Percentiles rank a stretch among this genome's conserved stretches.
Evolutionary conservation across 2,888 invertebrate genomes (phyloP).

Genomic region (Pseudanteris insignis): DNA sequence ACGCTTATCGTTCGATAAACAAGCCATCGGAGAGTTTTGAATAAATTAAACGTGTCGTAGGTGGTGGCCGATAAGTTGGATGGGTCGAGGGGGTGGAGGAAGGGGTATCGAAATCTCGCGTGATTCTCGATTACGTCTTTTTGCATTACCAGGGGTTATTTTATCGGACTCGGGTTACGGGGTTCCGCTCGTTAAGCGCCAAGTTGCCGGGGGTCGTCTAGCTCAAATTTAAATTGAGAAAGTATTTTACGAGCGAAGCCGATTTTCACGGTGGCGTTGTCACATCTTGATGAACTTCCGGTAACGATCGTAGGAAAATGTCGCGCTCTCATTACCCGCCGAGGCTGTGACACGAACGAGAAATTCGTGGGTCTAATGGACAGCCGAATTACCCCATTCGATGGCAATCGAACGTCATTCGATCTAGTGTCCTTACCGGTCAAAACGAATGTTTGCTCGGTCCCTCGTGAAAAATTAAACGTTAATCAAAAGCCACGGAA

Average conservation of each 20-base stretch:
- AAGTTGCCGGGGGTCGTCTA: slow-evolving; percentile 56
- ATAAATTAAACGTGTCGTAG: too few relatives aligned
- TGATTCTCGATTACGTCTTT: slow-evolving; percentile 41
- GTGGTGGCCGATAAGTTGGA: too few relatives aligned
- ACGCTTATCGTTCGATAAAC: too few relatives aligned
- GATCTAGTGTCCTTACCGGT: slow-evolving; percentile 36
- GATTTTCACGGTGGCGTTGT: slow-evolving; percentile 66
- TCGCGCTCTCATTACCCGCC: slow-evolving; percentile 48
- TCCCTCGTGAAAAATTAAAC: slow-evolving; percentile 29
- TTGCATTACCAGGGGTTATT: slow-evolving; percentile 49
- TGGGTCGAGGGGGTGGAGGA: not conserved
- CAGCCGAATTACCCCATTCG: slow-evolving; percentile 38
- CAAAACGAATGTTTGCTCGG: slow-evolving; percentile 42
- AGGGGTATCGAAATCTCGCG: slow-evolving; percentile 39
- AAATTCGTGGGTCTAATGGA: slow-evolving; percentile 43
- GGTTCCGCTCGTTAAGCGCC: slow-evolving; percentile 65
- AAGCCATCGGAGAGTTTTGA: too few relatives aligned
- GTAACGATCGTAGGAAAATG: slow-evolving; percentile 63
- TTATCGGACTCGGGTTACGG: slow-evolving; percentile 62
- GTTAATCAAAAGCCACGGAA: slow-evolving; percentile 33
- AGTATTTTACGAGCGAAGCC: slow-evolving; percentile 65
- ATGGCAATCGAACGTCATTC: slow-evolving; percentile 43
- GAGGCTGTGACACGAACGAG: slow-evolving; percentile 22
- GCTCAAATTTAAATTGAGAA: slow-evolving; percentile 67
- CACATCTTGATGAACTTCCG: slow-evolving; percentile 67